Evolutionary conservation across 2,797 vertebrate genomes (phyloP), one percentile per base, ranked within the genome.

Genomic region (Thunnus albacares): DNA sequence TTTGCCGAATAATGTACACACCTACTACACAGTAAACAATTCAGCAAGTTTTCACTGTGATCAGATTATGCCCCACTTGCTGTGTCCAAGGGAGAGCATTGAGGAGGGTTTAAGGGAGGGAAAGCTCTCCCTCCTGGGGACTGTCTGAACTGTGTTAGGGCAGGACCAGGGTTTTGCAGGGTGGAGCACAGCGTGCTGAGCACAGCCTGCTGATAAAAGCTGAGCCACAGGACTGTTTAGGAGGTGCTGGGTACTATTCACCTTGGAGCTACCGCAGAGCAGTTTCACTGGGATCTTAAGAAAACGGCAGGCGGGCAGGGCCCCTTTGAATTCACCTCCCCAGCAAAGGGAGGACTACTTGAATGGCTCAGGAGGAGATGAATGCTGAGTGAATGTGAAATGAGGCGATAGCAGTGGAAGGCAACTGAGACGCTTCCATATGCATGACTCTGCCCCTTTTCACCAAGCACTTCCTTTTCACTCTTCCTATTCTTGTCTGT

Each of bases 311-410:
- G 65, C 66, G 6, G 89, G 75, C 80, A 87, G 62, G 78, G 75
- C 68, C 17, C 73, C 79, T 92, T 90, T 92, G 73, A 89, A 86
- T 92, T 85, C 84, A 62, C 63, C 78, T 75, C 68, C 63, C 64
- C 80, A n/a, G 80, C 78, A 81, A 81, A 84, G 80, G 82, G 77
- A 86, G 74, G 76, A 73, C 85, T 83, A 60, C 85, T 90, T 88
- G 83, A 92, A 92, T 87, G 82, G 87, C 89, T 85, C 83, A 71
- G 87, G 80, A 87, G 84, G 84, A 86, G 89, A 82, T 79, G 85
- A 82, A 88, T 88, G 86, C 82, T 18, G 63, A 65, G 77, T 75
- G 89, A 92, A 93, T 93, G 76, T 87, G 85, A 89, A 93, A 92
- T 84, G 90, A 90, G 89, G 64, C 28, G 24, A 64, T 58, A 74